These are phyloP conservation scores for Conchocele bisecta DNA, from an alignment of 2,888 invertebrate species.

Conservation along the genomic window DNA sequence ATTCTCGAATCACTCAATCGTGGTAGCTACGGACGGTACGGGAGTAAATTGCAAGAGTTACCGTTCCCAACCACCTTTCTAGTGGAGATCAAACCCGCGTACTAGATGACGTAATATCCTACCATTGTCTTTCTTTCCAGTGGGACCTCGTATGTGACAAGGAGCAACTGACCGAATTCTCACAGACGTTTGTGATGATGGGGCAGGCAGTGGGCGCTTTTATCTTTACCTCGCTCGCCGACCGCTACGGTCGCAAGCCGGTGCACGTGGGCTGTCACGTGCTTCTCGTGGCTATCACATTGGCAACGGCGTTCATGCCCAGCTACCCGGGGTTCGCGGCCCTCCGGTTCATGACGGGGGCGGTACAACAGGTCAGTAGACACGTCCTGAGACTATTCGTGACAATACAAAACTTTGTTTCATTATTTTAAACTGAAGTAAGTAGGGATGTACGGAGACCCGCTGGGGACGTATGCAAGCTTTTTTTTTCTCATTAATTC, in stretches of 20 bases:
- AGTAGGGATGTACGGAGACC: no score
- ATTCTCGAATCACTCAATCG: no score
- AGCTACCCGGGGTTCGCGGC: constrained; percentile 47
- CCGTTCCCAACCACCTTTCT: no score
- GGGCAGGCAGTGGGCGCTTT: constrained; percentile 75
- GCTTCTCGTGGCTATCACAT: constrained; percentile 25
- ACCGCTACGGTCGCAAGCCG: constrained; percentile 63
- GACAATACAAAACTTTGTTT: no score
- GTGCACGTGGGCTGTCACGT: constrained; percentile 43
- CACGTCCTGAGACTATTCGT: no score
- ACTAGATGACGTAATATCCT: constrained; percentile 5
- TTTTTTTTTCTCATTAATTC: no score
- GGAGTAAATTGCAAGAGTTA: no score
- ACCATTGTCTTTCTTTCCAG: constrained; percentile 42
- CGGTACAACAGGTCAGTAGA: constrained; percentile 54
- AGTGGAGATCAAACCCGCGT: no score
- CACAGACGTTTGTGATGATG: constrained; percentile 72
- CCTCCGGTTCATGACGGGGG: constrained; percentile 51
- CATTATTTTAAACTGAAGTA: no score
- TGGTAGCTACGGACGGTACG: no score
- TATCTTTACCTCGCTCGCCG: constrained; percentile 67
- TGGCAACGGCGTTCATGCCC: constrained; percentile 53
- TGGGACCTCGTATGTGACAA: constrained; percentile 74
- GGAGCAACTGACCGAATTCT: constrained; percentile 65
- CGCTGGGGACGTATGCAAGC: no score